Evolutionary conservation across 2,797 vertebrate genomes (phyloP).

Genomic region (Prionace glauca): DNA sequence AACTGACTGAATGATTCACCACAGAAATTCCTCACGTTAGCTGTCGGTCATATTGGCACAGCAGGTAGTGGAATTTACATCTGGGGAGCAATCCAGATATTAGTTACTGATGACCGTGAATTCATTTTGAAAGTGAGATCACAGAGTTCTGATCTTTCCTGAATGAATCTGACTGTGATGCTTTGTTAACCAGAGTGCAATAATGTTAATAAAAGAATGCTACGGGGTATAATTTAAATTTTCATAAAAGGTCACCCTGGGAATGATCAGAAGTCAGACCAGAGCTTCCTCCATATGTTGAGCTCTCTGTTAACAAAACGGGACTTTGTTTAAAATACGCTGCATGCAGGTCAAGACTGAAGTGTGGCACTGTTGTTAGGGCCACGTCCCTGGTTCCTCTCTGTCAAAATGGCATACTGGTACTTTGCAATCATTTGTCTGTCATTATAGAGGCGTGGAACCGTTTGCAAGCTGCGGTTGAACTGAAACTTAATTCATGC

Average conservation of each 20-base stretch:
- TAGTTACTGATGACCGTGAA: not conserved
- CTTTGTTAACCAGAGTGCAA: not conserved
- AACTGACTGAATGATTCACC: not conserved
- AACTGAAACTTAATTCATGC: not conserved
- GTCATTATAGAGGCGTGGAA: not conserved
- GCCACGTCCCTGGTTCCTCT: not conserved
- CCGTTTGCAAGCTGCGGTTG: not conserved
- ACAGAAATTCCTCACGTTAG: not conserved
- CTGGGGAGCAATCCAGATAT: not conserved
- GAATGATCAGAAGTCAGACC: not conserved
- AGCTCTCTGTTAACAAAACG: not conserved
- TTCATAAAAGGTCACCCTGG: not conserved
- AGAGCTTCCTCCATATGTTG: not conserved
- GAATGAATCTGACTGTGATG: not conserved
- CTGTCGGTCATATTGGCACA: not conserved
- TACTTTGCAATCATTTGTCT: not conserved
- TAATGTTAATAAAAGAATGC: not conserved
- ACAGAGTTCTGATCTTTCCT: not conserved
- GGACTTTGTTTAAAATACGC: not conserved
- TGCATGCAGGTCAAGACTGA: not conserved
- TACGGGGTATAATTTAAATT: not conserved
- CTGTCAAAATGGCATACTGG: not conserved
- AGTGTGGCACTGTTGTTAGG: not conserved
- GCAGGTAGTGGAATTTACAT: not conserved
- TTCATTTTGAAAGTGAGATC: slow-evolving; percentile 6